Base-by-base conservation (phyloP, 2,888 invertebrate genomes). In the Aleiodes leptofemur region DNA sequence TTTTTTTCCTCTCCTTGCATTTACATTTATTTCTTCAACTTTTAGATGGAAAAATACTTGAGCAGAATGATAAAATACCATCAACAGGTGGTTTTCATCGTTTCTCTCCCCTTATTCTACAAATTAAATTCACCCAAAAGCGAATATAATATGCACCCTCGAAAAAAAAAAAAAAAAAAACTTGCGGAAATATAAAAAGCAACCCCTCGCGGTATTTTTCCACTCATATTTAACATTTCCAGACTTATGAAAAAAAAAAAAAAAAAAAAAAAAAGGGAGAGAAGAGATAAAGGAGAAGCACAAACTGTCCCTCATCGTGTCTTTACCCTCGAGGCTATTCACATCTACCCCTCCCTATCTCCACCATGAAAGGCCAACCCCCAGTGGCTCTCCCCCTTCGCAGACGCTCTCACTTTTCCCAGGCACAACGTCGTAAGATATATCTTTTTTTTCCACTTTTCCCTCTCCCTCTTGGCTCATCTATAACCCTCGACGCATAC, bases 351-450 rank as follows among this genome's bases (percentile, higher is more conserved):
- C 53, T 70, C 23, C 23, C 57, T 14, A 31, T 11, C 55, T 70
- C 38, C 75, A 4, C 68, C 56, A 53, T 56, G 31, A 53, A 73
- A 43, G 43, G 61, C 53, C 56, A 66, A 70, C 74, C 70, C 43
- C 34, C 66, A 68, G 57, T 56, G 57, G 48, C 73, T 69, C 43
- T 43, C 51, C 14, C 55, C 34, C 50, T 14, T 23, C 53, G 66
- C 31, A 73, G 55, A 73, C 68, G 59, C 69, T 69, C 51, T 50
- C 69, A 73, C 69, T 69, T 66, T 50, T 73, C 57, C 73, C 69
- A 57, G 72, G 61, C 64, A 69, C 57, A 57, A 51, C 73, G 56
- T 59, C n/a, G 73, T 23, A 34, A 50, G 23, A 71, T 71, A 57
- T 57, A 71, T 50, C 13, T 29, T 48, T 70, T 14, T 48, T 70